Evolutionary conservation across 2,888 invertebrate genomes (phyloP).

Genomic region (Cecidostiba fungosa): DNA sequence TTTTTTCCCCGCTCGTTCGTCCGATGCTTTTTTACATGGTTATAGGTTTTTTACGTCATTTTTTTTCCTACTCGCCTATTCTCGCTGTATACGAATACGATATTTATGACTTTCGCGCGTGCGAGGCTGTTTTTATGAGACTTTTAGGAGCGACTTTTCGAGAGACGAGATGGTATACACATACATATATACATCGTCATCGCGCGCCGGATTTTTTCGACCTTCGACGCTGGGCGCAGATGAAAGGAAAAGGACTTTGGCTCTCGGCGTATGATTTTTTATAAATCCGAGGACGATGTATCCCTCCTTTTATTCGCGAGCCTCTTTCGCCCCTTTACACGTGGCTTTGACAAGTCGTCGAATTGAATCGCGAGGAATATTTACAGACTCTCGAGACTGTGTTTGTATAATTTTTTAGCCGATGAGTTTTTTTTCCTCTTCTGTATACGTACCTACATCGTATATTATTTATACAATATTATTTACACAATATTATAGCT

Average conservation of each 20-base stretch:
- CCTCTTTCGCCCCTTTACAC: neutral
- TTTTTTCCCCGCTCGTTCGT: neutral
- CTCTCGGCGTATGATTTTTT: slow-evolving; percentile 29
- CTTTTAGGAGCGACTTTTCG: slow-evolving; percentile 50
- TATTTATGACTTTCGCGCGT: slow-evolving; percentile 57
- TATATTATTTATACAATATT: no score
- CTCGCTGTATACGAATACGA: slow-evolving; percentile 34
- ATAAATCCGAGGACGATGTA: neutral
- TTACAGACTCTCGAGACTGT: slow-evolving; percentile 21
- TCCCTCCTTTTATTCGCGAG: neutral
- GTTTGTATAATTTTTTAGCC: neutral
- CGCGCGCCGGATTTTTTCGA: slow-evolving; percentile 39
- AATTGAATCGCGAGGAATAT: slow-evolving; percentile 57
- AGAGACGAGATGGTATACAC: neutral
- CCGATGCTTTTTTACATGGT: slow-evolving; percentile 31
- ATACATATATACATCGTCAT: neutral
- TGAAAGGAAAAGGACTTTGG: slow-evolving; percentile 50
- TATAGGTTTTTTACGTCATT: slow-evolving; percentile 50
- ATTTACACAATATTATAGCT: no score
- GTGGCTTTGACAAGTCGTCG: slow-evolving; percentile 51
- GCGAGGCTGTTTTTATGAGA: slow-evolving; percentile 43
- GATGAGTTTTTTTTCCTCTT: neutral
- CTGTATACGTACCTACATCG: no score
- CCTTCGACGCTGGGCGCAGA: slow-evolving; percentile 19
- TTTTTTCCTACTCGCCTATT: slow-evolving; percentile 43